Base-by-base conservation (phyloP, 1,140 invertebrate species). In the Drosophila ambigua region DNA sequence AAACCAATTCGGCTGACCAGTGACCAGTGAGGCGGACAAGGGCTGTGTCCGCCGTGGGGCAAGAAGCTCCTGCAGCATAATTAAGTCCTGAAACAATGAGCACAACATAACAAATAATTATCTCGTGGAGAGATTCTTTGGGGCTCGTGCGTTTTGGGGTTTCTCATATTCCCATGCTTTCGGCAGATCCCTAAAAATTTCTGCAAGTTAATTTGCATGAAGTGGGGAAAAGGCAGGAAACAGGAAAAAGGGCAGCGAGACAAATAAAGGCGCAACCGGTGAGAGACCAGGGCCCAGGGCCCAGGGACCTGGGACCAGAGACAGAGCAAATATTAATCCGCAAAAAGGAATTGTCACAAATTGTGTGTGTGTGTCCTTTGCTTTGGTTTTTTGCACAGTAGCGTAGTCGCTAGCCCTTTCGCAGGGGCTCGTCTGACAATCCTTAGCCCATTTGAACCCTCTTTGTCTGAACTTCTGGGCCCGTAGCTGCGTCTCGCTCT, bases 331-430 rank as follows among this genome's bases (percentile, higher is more conserved):
- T 88, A 88, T 88, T 88, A 88, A 88, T 88, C 83, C 84, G 65
- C 83, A 88, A 88, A 87, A 88, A 88, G 83, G 83, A 88, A 88
- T 88, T 88, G 84, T 88, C 84, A 88, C 83, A 88, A 88, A 88
- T 88, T 88, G 65, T 57, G 46, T 52, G 31, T 31, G 28, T 31
- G 2, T 8, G 35, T 65, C 77, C 72, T 77, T 58, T 58, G 81
- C 77, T 77, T 69, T 58, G 35, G 44, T 66, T 58, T 69, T 58
- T 54, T 35, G 20, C 45, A 26, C 39, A 71, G 35, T 6, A 41
- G 67, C 65, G 67, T 58, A 69, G 65, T 28, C 35, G 31, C n/a
- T 58, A 45, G 57, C 39, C 51, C 43, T 35, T 50, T 23, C 35
- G 26, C 31, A 44, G 52, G 67, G 67, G 35, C 3, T 35, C 31